A percentile compares a stretch with the other conserved stretches of the same genome.
phyloP scores from a whole-genome alignment of 1,140 invertebrate genomes.

The Drosophila serrata region DNA sequence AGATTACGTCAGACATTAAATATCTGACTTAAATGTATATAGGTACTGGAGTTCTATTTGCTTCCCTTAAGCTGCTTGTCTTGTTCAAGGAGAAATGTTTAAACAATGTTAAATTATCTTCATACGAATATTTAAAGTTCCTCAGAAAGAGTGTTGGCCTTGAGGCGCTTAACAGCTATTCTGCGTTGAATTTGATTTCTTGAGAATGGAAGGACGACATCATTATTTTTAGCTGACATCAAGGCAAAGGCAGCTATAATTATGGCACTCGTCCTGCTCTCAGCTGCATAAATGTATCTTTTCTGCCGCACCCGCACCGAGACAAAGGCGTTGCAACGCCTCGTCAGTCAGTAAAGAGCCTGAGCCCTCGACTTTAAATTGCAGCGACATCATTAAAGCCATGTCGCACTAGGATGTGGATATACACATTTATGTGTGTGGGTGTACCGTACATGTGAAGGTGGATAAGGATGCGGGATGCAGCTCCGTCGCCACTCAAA shows the following conservation, averaged over 20 bases:
- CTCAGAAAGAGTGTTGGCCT: neutral
- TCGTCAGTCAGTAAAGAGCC: constrained; percentile 31
- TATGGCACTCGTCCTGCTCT: constrained; percentile 22
- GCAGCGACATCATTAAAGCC: constrained; percentile 67
- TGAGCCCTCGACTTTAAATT: constrained; percentile 56
- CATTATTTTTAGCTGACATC: constrained; percentile 9
- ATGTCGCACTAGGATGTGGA: neutral
- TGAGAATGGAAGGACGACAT: neutral
- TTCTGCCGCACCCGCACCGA: neutral
- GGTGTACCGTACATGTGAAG: neutral
- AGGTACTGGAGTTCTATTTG: no score
- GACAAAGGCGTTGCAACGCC: constrained; percentile 15
- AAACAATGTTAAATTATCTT: neutral
- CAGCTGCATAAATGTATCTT: constrained; percentile 32
- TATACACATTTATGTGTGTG: no score
- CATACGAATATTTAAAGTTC: neutral
- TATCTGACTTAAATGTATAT: no score
- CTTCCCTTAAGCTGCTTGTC: no score
- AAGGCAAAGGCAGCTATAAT: constrained; percentile 18
- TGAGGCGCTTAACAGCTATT: neutral
- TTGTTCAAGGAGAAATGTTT: no score
- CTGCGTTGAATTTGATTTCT: neutral
- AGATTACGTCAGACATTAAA: no score
- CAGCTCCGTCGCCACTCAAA: constrained; percentile 53
- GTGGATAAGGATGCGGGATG: constrained; percentile 3